These are phyloP conservation scores for Eclectus roratus DNA, from an alignment of 2,113 vertebrate species.

Conservation along the genomic window DNA sequence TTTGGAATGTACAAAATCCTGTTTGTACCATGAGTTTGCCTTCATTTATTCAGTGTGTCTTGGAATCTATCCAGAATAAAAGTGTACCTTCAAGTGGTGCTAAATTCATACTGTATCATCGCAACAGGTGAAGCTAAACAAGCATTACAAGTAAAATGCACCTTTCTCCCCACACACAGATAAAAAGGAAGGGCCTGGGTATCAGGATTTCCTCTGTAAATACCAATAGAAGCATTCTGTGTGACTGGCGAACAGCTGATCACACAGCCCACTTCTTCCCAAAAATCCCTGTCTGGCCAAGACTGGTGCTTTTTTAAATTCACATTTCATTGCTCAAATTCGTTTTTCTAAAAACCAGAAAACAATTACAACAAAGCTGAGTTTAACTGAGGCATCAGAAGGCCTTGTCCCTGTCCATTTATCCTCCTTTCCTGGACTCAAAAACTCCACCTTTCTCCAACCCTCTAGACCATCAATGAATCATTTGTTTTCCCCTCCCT, in stretches of 20 bases:
- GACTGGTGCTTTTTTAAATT: background rate
- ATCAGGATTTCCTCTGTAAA: background rate
- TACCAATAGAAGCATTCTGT: background rate
- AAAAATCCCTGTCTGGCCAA: background rate
- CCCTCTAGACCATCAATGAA: constrained; percentile 7
- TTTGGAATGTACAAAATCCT: background rate
- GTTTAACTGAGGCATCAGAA: background rate
- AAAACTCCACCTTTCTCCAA: constrained; percentile 6
- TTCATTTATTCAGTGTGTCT: background rate
- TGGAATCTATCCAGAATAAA: background rate
- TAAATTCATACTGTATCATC: background rate
- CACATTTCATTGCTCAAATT: background rate
- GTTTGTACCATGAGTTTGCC: background rate
- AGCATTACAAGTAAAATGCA: background rate
- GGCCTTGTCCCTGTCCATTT: background rate
- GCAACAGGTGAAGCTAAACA: background rate
- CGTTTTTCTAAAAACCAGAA: background rate
- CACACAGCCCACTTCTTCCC: background rate
- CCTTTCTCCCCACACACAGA: background rate
- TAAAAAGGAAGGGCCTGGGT: background rate
- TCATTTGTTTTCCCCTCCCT: constrained; percentile 19
- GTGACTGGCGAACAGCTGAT: background rate
- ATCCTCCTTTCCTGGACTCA: background rate
- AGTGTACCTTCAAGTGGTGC: background rate
- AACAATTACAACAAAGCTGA: background rate